Evolutionary conservation across 2,113 vertebrate species (phyloP).

Genomic region (Melospiza georgiana): DNA sequence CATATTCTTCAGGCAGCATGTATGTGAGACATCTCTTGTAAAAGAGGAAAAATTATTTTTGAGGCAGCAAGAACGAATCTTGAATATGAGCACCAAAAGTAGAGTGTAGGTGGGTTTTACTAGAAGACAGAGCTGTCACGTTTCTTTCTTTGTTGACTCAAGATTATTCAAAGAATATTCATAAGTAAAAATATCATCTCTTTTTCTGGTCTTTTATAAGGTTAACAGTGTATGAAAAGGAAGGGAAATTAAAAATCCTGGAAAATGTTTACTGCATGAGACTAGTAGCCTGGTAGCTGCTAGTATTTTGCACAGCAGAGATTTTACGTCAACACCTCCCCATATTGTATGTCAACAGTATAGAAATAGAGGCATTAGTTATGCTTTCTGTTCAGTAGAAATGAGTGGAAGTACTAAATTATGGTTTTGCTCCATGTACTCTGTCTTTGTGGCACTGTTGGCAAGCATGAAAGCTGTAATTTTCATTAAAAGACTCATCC

Average conservation of each 20-base stretch:
- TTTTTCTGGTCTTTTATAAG: not conserved
- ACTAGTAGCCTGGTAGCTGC: not conserved
- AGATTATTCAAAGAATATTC: not conserved
- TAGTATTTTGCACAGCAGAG: not conserved
- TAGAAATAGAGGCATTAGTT: not conserved
- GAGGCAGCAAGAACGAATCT: not conserved
- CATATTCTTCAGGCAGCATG: not conserved
- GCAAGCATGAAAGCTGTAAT: conserved; percentile 67
- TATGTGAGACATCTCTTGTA: not conserved
- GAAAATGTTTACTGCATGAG: not conserved
- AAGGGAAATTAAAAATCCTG: not conserved
- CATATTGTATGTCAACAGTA: not conserved
- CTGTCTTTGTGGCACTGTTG: not conserved
- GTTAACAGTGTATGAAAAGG: not conserved
- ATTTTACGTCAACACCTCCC: not conserved
- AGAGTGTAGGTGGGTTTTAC: not conserved
- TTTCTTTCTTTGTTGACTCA: not conserved
- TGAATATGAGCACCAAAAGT: not conserved
- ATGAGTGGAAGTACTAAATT: conserved; percentile 3
- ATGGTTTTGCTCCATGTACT: conserved; percentile 20
- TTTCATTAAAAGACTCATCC: conserved; percentile 66
- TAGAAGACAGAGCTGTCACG: not conserved
- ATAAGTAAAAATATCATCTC: not conserved
- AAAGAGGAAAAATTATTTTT: not conserved
- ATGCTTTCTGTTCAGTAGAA: not conserved